Percentiles rank a stretch among this genome's conserved stretches.
These are phyloP conservation scores for Paramisgurnus dabryanus DNA, from an alignment of 2,113 vertebrate genomes.

Conservation along the genomic window DNA sequence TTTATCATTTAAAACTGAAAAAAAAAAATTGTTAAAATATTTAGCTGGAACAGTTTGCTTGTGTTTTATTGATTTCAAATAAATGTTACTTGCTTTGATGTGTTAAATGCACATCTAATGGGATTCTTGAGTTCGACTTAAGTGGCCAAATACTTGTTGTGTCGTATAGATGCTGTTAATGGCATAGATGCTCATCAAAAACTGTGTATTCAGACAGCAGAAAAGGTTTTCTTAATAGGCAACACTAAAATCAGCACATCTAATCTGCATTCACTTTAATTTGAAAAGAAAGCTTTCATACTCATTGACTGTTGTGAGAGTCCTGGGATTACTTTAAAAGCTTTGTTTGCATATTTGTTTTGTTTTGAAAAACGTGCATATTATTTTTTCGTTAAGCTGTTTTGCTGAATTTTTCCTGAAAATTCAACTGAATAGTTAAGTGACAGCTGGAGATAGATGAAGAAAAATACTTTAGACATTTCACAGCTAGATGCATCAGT, in stretches of 20 bases:
- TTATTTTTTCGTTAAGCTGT: not conserved
- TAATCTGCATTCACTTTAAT: not conserved
- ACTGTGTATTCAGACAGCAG: not conserved
- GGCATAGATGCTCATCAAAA: not conserved
- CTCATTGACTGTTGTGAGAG: not conserved
- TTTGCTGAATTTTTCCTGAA: not conserved
- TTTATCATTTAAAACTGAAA: not conserved
- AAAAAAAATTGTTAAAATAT: not conserved
- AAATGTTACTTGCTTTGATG: not conserved
- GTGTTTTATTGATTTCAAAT: not conserved
- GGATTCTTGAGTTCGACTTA: not conserved
- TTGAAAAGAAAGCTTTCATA: not conserved
- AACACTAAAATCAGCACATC: not conserved
- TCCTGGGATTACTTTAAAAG: not conserved
- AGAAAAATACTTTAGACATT: not conserved
- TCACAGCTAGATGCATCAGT: constrained; percentile 7
- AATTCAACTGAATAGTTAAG: not conserved
- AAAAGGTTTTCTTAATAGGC: constrained; percentile 6
- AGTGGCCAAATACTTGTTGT: not conserved
- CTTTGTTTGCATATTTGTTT: not conserved
- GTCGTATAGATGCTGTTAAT: not conserved
- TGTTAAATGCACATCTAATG: not conserved
- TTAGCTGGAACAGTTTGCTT: not conserved
- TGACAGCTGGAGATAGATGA: constrained; percentile 1
- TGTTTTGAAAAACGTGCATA: not conserved